These are phyloP conservation scores for Myxocyprinus asiaticus DNA, from an alignment of 2,113 vertebrate genomes.

Conservation along the genomic window DNA sequence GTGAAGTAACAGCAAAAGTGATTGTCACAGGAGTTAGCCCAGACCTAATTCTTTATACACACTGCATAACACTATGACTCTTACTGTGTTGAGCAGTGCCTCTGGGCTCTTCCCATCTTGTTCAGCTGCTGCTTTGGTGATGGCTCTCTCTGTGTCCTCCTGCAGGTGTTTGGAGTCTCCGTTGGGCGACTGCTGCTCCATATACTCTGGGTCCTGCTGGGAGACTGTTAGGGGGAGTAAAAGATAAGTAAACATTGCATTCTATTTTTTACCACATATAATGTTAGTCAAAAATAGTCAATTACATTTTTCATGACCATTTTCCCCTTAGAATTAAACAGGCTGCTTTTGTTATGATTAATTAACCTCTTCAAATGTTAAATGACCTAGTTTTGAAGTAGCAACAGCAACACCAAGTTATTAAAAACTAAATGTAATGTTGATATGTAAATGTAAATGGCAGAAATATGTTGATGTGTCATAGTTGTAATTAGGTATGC, in stretches of 20 bases:
- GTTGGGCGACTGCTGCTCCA: slow-evolving; percentile 92
- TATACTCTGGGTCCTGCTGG: slow-evolving; percentile 90
- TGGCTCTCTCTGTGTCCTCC: slow-evolving; percentile 89
- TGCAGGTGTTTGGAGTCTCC: slow-evolving; percentile 88
- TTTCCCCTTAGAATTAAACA: too few relatives aligned
- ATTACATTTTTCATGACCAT: too few relatives aligned
- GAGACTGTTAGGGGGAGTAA: slow-evolving; percentile 67
- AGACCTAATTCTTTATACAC: neutral
- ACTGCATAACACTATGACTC: slow-evolving; percentile 48
- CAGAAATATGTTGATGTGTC: too few relatives aligned
- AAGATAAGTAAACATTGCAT: neutral
- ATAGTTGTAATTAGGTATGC: too few relatives aligned
- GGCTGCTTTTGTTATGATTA: too few relatives aligned
- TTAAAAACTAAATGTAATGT: neutral
- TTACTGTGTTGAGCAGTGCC: slow-evolving; percentile 86
- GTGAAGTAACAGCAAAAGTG: too few relatives aligned
- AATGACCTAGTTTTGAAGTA: too few relatives aligned
- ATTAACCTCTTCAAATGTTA: too few relatives aligned
- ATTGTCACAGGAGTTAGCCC: too few relatives aligned
- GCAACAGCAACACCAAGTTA: neutral
- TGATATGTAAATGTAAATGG: too few relatives aligned
- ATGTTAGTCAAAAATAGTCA: too few relatives aligned
- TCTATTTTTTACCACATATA: neutral
- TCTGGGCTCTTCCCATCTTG: slow-evolving; percentile 88
- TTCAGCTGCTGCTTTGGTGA: slow-evolving; percentile 86